A percentile compares a stretch with the other conserved stretches of the same genome.
phyloP scores from a whole-genome alignment of 2,113 vertebrate genomes.

The Sylvilagus bachmani region DNA sequence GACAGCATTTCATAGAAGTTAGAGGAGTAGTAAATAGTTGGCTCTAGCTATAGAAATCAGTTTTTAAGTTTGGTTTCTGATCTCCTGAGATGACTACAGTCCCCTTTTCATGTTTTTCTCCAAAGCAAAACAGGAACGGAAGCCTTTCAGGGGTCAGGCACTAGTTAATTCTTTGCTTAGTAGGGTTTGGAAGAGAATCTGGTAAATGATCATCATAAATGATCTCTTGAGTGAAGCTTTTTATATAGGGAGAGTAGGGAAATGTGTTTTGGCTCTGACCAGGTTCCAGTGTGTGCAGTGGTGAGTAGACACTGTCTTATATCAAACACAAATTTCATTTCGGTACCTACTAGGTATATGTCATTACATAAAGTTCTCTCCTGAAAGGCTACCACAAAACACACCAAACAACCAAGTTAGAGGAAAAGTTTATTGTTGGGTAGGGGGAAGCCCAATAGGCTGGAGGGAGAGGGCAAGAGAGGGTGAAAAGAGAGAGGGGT shows the following conservation, averaged over 20 bases:
- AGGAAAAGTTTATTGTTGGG: no score
- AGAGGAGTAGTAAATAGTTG: constrained; percentile 2
- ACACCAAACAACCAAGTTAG: no score
- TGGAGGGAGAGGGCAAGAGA: no score
- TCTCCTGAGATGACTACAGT: not conserved
- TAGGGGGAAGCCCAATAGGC: no score
- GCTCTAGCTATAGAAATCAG: not conserved
- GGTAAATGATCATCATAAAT: not conserved
- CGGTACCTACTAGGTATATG: not conserved
- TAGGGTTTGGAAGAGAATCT: constrained; percentile 28
- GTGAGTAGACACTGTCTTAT: not conserved
- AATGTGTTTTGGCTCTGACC: not conserved
- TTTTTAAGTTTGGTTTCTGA: constrained; percentile 44
- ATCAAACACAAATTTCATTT: not conserved
- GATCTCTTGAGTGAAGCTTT: not conserved
- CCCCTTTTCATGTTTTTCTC: not conserved
- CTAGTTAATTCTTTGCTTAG: constrained; percentile 13
- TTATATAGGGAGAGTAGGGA: not conserved
- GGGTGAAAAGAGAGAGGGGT: no score
- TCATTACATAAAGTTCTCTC: not conserved
- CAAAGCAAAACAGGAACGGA: not conserved
- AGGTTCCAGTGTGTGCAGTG: not conserved
- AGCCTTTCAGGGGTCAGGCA: not conserved
- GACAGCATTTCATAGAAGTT: constrained; percentile 33
- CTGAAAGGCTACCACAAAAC: no score